Evolutionary conservation across 2,888 invertebrate genomes (phyloP).

Genomic region (Heliconius hortense): DNA sequence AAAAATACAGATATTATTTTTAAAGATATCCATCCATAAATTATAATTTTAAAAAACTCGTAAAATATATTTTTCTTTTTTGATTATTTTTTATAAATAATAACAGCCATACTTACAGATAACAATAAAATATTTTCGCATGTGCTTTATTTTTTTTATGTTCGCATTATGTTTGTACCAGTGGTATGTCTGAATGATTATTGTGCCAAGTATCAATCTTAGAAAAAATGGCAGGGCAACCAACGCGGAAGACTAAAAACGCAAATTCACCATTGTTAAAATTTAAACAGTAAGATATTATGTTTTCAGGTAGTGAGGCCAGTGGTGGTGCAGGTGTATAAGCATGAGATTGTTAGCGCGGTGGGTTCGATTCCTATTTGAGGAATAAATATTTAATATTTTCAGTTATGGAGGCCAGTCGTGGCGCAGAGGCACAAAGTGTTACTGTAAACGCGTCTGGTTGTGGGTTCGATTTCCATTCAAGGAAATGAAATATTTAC

Average conservation of each 20-base stretch:
- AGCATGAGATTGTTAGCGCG: too few relatives aligned
- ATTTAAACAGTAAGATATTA: not conserved
- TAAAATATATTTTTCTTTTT: not conserved
- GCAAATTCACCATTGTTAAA: not conserved
- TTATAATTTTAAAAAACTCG: not conserved
- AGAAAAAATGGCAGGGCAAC: conserved; percentile 72
- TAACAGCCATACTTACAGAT: conserved; percentile 67
- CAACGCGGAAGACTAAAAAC: conserved; percentile 63
- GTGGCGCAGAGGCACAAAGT: too few relatives aligned
- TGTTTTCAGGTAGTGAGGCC: too few relatives aligned
- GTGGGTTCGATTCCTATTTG: too few relatives aligned
- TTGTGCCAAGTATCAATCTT: conserved; percentile 67
- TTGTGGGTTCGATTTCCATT: too few relatives aligned
- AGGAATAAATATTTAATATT: too few relatives aligned
- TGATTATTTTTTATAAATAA: not conserved
- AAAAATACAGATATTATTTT: not conserved
- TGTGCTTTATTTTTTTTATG: conserved; percentile 55
- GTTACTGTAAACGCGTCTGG: too few relatives aligned
- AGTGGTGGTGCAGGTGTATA: too few relatives aligned
- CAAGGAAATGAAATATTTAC: too few relatives aligned
- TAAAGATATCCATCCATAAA: not conserved
- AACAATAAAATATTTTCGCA: conserved; percentile 69
- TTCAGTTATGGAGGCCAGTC: too few relatives aligned
- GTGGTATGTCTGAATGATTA: conserved; percentile 66
- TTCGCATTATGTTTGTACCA: conserved; percentile 63